A percentile compares a stretch with the other conserved stretches of the same genome.
Conservation (phyloP, 2,797 vertebrate species). For the Clarias fuscus region DNA sequence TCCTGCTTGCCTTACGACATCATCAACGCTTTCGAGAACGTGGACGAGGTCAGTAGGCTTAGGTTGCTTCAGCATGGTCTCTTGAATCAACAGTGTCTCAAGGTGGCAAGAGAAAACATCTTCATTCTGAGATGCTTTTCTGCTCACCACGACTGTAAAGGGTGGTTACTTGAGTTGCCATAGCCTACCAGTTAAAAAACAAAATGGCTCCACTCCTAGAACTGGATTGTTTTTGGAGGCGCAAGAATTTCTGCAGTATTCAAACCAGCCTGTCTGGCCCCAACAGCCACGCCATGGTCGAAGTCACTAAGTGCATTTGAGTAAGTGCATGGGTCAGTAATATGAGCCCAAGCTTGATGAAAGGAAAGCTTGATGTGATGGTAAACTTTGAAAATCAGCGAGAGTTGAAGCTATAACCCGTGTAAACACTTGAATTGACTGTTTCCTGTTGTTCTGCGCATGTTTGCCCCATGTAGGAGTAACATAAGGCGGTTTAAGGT, state of each 20-base stretch:
- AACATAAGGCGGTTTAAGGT: no score
- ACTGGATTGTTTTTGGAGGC: background rate
- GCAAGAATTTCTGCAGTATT: background rate
- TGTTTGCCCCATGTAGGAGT: no score
- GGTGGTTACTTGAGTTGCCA: background rate
- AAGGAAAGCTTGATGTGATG: no score
- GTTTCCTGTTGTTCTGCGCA: no score
- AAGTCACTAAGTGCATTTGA: background rate
- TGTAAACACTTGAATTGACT: no score
- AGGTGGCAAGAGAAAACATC: no score
- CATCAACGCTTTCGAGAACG: constrained; percentile 99
- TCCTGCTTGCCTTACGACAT: constrained; percentile 98
- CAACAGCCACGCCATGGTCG: background rate
- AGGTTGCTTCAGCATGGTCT: background rate
- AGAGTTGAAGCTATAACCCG: no score
- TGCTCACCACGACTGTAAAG: background rate
- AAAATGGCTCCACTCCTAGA: background rate
- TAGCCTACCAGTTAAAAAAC: background rate
- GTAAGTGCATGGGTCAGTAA: no score
- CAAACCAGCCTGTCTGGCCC: background rate
- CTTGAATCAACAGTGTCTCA: background rate
- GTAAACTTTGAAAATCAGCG: no score
- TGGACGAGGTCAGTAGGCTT: constrained; percentile 85
- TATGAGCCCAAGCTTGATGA: no score
- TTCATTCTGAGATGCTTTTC: background rate